Base-by-base conservation (phyloP, 2,113 vertebrate genomes). In the Synodontis membranacea region DNA sequence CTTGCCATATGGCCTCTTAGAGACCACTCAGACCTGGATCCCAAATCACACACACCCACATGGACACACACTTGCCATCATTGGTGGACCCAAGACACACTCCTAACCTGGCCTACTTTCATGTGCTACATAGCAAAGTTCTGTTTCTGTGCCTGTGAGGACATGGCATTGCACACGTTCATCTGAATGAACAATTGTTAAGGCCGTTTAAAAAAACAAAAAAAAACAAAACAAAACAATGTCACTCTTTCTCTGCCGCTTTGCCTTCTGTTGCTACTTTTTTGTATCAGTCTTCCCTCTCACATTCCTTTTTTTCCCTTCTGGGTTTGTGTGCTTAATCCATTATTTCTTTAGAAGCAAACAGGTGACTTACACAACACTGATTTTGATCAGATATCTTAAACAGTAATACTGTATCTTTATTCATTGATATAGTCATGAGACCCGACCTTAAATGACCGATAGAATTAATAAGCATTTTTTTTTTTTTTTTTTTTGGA, bases 61-160 rank as follows among this genome's bases (percentile, higher is more conserved):
- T 12, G 19, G 37, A 58, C 21, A 17, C 58, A 34, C 70, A 56
- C 78, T 58, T 72, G 75, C 48, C 46, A 8, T n/a, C 81, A 60
- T 42, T 31, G 48, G 74, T 62, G 56, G 31, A 46, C 72, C 76
- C 52, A 81, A 46, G 62, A 75, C 75, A 83, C 80, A 76, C 72
- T 81, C 46, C 44, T 86, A 87, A 80, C 86, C 80, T 86, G 84
- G 80, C 89, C 89, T 89, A 89, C 84, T 88, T 89, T 89, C 39
- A 83, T 82, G 70, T 28, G 79, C 85, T 86, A 78, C 78, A 82
- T 84, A 28, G 64, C 34, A 68, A 54, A 23, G 39, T n/a, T 83
- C 21, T 62, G 64, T 72, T 84, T 84, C 6, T 88, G n/a, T 12
- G 2, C 68, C 84, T 72, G 50, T 4, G 4, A 72, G 52, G 34